Conservation (phyloP, 2,888 invertebrate genomes). For the Ischnus inquisitorius region DNA sequence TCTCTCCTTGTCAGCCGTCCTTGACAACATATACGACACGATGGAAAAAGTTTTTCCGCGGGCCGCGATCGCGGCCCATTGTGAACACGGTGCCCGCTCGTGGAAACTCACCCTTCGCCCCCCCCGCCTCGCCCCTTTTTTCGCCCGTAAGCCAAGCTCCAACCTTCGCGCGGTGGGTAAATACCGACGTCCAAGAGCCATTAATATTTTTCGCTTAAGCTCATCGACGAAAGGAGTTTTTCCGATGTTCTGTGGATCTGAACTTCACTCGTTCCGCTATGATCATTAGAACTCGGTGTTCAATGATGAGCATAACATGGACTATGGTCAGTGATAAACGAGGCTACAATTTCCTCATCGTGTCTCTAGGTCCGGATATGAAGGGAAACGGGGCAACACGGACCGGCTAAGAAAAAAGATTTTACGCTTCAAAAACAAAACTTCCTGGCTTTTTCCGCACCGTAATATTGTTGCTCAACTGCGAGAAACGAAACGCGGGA, state of each 20-base stretch:
- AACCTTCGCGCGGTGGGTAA: slow-evolving; percentile 3
- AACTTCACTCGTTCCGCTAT: too few relatives aligned
- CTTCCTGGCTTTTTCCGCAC: too few relatives aligned
- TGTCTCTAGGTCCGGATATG: too few relatives aligned
- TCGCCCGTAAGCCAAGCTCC: not conserved
- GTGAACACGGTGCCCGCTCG: slow-evolving; percentile 22
- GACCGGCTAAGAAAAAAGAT: too few relatives aligned
- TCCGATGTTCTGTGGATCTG: not conserved
- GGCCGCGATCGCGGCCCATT: slow-evolving; percentile 26
- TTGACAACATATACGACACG: slow-evolving; percentile 20
- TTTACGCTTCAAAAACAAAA: too few relatives aligned
- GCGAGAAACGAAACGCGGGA: too few relatives aligned
- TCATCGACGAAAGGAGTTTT: slow-evolving; percentile 1
- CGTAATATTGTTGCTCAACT: too few relatives aligned
- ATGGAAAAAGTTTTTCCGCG: slow-evolving; percentile 34
- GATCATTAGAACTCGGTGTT: too few relatives aligned
- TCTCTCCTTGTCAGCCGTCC: slow-evolving; percentile 14
- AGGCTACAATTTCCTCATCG: too few relatives aligned
- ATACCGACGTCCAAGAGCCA: slow-evolving; percentile 4
- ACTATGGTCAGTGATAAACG: too few relatives aligned
- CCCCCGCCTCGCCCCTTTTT: not conserved
- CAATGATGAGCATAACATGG: too few relatives aligned
- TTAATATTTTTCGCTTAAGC: slow-evolving; percentile 33
- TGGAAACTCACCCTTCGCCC: slow-evolving; percentile 2
- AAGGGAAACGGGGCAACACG: too few relatives aligned